Evolutionary conservation across 1,140 invertebrate genomes (phyloP).

Genomic region (Schmidtea mediterranea): DNA sequence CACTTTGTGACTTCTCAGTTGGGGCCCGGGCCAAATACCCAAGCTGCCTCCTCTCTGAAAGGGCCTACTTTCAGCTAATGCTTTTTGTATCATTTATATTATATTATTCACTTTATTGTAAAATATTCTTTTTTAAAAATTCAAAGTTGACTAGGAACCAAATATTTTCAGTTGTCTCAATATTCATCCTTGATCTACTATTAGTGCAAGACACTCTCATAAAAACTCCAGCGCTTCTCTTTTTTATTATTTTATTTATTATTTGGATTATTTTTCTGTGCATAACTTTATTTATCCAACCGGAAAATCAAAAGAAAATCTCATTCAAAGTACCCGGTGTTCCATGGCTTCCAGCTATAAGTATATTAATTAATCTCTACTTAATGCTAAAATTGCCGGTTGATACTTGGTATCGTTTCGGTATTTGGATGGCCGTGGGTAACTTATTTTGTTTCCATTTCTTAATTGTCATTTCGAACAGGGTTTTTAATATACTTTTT

Average conservation of each 20-base stretch:
- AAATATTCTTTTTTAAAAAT: too few species aligned
- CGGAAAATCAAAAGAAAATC: conserved; percentile 15
- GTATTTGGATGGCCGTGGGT: conserved; percentile 17
- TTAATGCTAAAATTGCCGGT: conserved; percentile 17
- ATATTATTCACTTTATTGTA: neutral
- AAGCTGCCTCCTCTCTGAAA: too few species aligned
- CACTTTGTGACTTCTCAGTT: too few species aligned
- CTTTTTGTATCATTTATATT: neutral
- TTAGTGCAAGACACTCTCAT: neutral
- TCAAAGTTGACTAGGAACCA: neutral
- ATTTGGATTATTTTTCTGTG: conserved; percentile 12
- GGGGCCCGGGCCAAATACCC: too few species aligned
- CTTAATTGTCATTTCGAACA: neutral
- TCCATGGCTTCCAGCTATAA: conserved; percentile 17
- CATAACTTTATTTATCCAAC: conserved; percentile 16
- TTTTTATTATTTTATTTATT: conserved; percentile 12
- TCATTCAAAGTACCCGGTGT: conserved; percentile 19
- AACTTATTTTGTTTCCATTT: neutral
- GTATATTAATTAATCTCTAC: conserved; percentile 16
- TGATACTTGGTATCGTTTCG: conserved; percentile 19
- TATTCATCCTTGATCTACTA: neutral
- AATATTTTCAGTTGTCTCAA: neutral
- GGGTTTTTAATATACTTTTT: neutral
- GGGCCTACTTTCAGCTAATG: too few species aligned
- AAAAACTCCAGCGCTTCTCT: conserved; percentile 5